Conservation (phyloP, 1,140 invertebrate species). For the Ostrea denselamellosa region DNA sequence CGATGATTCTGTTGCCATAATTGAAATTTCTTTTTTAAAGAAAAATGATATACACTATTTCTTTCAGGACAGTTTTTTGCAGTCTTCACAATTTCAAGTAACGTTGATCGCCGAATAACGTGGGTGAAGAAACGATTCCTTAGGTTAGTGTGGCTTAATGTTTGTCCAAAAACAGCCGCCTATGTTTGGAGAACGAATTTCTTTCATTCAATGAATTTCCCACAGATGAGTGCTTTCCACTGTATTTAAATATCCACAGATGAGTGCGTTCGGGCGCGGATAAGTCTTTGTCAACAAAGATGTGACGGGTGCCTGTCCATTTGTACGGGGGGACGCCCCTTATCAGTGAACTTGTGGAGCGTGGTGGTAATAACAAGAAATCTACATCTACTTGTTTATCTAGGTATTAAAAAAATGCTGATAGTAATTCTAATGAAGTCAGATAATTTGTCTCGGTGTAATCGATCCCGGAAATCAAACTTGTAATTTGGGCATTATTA, state of each 20-base stretch:
- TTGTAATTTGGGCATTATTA: too few relatives aligned
- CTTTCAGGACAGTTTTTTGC: background rate
- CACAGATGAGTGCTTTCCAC: background rate
- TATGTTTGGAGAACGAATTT: background rate
- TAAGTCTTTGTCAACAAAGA: background rate
- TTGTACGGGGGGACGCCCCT: background rate
- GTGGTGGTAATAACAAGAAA: background rate
- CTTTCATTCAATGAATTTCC: background rate
- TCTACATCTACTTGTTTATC: background rate
- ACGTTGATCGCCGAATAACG: background rate
- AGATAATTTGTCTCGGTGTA: background rate
- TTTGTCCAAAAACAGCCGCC: background rate
- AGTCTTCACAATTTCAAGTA: background rate
- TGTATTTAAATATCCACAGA: background rate
- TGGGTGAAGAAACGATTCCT: background rate
- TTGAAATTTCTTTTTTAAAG: background rate
- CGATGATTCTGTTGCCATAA: background rate
- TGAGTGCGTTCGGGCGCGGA: background rate
- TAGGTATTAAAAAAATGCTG: conserved; percentile 5
- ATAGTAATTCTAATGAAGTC: conserved; percentile 31
- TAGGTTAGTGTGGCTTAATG: background rate
- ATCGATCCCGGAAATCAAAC: background rate
- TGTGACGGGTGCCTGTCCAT: background rate
- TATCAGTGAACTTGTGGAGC: background rate
- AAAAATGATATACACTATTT: background rate